phyloP scores from a whole-genome alignment of 2,113 vertebrate genomes.

The Carettochelys insculpta region DNA sequence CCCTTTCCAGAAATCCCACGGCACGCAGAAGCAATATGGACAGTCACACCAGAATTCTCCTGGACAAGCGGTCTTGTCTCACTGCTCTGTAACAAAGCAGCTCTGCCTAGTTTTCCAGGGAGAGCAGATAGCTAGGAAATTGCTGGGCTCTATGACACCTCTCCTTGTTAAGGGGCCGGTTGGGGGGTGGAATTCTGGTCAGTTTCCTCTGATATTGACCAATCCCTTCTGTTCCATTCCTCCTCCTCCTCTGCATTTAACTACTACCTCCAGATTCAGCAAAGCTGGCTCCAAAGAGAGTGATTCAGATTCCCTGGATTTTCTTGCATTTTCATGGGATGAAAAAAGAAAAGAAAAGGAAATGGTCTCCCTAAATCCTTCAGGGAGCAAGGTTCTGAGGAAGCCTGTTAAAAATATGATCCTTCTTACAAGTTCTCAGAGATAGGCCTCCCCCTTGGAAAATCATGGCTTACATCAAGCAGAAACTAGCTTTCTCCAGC shows the following conservation, averaged over 20 bases:
- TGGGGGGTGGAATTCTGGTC: neutral
- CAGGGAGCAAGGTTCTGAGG: accelerated
- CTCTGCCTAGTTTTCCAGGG: neutral
- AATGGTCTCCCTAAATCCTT: accelerated
- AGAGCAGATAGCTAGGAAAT: neutral
- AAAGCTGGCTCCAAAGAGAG: neutral
- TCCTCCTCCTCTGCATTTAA: neutral
- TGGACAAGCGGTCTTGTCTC: neutral
- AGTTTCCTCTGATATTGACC: neutral
- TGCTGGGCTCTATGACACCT: neutral
- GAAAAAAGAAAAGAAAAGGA: neutral
- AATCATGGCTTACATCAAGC: neutral
- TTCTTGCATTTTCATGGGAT: neutral
- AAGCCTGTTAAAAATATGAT: neutral
- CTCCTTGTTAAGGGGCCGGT: neutral
- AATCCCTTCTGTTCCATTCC: neutral
- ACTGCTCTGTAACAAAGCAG: neutral
- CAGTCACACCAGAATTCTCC: neutral
- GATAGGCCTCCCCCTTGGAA: neutral
- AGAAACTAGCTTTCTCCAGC: neutral
- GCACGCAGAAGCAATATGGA: neutral
- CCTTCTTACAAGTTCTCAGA: neutral
- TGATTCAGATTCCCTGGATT: neutral
- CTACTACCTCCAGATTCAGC: neutral
- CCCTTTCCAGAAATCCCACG: neutral